Evolutionary conservation across 2,113 vertebrate species (phyloP), one percentile per base, ranked within the genome.

Genomic region (Xyrauchen texanus): DNA sequence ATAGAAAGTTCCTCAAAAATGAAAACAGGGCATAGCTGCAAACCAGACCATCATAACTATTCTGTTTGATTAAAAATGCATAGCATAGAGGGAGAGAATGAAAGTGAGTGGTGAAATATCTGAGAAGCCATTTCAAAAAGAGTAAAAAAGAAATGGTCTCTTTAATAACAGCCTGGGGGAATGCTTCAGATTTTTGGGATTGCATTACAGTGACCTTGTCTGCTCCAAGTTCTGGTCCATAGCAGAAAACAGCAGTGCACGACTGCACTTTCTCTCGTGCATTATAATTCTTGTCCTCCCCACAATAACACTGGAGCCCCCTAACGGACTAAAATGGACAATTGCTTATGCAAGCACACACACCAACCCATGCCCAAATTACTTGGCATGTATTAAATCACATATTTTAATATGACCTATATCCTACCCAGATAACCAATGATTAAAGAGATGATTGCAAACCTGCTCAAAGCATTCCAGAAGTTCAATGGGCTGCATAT

Each of bases 291-390:
- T 71, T 34, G 21, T 34, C 4, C 71, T 68, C 6, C 63, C 12
- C 78, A 67, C 77, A 89, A 85, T 73, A 88, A 85, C 85, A 86
- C 68, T 52, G 70, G 83, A 64, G 58, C 76, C 53, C 12, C 44
- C 68, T 72, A 62, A 60, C 58, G 46, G 71, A 51, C 76, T 83
- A 64, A 65, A 79, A 16, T 13, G 84, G 84, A 81, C 72, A 83
- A 16, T 44, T 13, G 49, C 45, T 65, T 49, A 10, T 5, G n/a
- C 10, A 60, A 60, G n/a, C 74, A 80, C 53, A 44, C 61, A 68
- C 76, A 74, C n/a, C 8, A 45, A 72, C 12, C 5, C 57, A 46
- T 7, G 10, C 10, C 15, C 8, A 73, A 45, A 42, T 13, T 0
- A 21, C 6, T 34, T 8, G 15, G n/a, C 8, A 21, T 8, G 9